A percentile compares a stretch with the other conserved stretches of the same genome.
These are phyloP conservation scores for Troides helena DNA, from an alignment of 2,888 invertebrate genomes.

Conservation along the genomic window DNA sequence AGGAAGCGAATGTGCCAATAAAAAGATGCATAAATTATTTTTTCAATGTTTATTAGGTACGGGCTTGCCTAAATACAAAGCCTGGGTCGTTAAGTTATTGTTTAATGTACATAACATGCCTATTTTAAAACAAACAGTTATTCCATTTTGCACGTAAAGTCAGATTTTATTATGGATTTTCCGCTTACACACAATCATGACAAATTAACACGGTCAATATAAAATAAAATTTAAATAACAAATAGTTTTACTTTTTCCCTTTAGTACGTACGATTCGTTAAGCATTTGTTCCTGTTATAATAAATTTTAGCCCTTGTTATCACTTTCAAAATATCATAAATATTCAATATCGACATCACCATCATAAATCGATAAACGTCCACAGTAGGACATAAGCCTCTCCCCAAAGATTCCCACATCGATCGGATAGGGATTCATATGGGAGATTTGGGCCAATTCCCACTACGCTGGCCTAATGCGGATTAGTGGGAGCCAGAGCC, in stretches of 20 bases:
- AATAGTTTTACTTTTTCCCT: not conserved
- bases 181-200: not conserved
- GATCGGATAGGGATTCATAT: too few relatives aligned
- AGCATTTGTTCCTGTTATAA: not conserved
- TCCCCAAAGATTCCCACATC: too few relatives aligned
- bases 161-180: not conserved
- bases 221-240: not conserved
- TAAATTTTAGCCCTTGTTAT: too few relatives aligned
- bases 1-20: not conserved
- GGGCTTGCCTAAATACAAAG: not conserved
- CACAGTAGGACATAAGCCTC: too few relatives aligned
- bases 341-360: too few relatives aligned
- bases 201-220: not conserved
- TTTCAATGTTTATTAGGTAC: not conserved
- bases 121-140: not conserved
- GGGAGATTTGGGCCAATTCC: too few relatives aligned
- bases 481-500: too few relatives aligned
- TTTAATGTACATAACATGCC: not conserved
- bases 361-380: too few relatives aligned
- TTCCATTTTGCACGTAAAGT: not conserved
- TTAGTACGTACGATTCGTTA: not conserved
- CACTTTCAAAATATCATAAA: too few relatives aligned
- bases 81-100: too few relatives aligned
- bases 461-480: too few relatives aligned
- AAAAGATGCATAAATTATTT: not conserved